Percentiles rank a stretch among this genome's conserved stretches.
These are phyloP conservation scores for Propithecus coquereli DNA, from an alignment of 2,113 vertebrate species.

Conservation along the genomic window DNA sequence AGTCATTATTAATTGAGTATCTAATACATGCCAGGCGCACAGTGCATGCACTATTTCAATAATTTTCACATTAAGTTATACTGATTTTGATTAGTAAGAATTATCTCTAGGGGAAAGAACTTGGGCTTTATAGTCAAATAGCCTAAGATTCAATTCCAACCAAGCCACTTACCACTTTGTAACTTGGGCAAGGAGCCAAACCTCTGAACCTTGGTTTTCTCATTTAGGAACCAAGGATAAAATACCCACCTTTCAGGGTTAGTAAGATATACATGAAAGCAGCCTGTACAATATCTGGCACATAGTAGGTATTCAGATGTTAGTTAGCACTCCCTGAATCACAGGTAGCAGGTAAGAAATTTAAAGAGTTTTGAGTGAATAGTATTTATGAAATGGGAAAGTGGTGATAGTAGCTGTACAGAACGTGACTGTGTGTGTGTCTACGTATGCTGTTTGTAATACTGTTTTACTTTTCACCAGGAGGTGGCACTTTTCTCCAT, in stretches of 20 bases:
- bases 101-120: background rate
- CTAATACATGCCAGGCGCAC: background rate
- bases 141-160: background rate
- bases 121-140: background rate
- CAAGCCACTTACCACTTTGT: background rate
- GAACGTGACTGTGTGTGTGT: background rate
- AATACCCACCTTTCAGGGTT: background rate
- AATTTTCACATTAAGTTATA: background rate
- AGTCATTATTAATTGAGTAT: background rate
- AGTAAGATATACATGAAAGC: background rate
- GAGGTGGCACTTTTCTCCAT: background rate
- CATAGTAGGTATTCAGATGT: background rate
- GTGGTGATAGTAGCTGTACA: background rate
- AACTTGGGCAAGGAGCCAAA: background rate
- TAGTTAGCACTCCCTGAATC: background rate
- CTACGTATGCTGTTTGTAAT: too few species aligned
- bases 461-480: conserved; percentile 19
- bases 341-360: background rate
- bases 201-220: background rate
- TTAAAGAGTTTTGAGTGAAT: background rate
- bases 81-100: background rate
- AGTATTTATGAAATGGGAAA: background rate
- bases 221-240: background rate
- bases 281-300: background rate
- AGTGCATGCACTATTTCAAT: background rate